A percentile compares a stretch with the other conserved stretches of the same genome.
Evolutionary conservation across 2,888 invertebrate species (phyloP).

Genomic region (Thera britannica): DNA sequence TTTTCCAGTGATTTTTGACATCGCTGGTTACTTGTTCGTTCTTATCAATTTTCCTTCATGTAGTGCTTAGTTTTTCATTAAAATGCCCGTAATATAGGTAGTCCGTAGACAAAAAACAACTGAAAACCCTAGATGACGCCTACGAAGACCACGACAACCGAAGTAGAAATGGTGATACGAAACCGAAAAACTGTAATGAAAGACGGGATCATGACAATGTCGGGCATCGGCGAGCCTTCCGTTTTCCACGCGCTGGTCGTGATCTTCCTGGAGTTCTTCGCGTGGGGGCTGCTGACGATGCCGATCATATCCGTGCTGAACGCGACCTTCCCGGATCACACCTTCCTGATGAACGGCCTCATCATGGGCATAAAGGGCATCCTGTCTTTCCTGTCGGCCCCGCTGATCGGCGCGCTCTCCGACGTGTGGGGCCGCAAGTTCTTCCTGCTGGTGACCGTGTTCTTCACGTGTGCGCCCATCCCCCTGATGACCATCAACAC

Average conservation of each 20-base stretch:
- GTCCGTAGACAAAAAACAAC: slow-evolving; percentile 67
- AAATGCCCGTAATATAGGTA: slow-evolving; percentile 76
- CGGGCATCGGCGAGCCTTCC: slow-evolving; percentile 96
- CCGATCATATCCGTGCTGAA: slow-evolving; percentile 98
- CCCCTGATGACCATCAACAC: slow-evolving; percentile 99
- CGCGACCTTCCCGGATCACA: slow-evolving; percentile 99
- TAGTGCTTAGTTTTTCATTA: slow-evolving; percentile 72
- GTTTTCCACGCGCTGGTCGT: slow-evolving; percentile 99
- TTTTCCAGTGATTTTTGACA: slow-evolving; percentile 81
- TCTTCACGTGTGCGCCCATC: slow-evolving; percentile 99
- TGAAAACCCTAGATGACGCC: slow-evolving; percentile 86
- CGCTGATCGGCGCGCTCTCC: slow-evolving; percentile 97
- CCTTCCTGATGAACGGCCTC: slow-evolving; percentile 99
- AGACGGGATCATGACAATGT: slow-evolving; percentile 95
- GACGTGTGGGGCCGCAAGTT: slow-evolving; percentile 99
- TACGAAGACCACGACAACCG: slow-evolving; percentile 91
- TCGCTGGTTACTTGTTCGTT: slow-evolving; percentile 71
- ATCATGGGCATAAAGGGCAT: slow-evolving; percentile 99
- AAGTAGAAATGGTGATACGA: slow-evolving; percentile 94
- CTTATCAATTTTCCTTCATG: slow-evolving; percentile 70
- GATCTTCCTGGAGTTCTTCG: slow-evolving; percentile 99
- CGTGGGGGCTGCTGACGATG: slow-evolving; percentile 99
- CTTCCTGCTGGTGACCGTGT: slow-evolving; percentile 98
- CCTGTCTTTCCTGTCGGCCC: slow-evolving; percentile 98
- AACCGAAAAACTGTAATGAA: slow-evolving; percentile 94